phyloP scores from a whole-genome alignment of 2,113 vertebrate genomes.

The Ciconia maguari region DNA sequence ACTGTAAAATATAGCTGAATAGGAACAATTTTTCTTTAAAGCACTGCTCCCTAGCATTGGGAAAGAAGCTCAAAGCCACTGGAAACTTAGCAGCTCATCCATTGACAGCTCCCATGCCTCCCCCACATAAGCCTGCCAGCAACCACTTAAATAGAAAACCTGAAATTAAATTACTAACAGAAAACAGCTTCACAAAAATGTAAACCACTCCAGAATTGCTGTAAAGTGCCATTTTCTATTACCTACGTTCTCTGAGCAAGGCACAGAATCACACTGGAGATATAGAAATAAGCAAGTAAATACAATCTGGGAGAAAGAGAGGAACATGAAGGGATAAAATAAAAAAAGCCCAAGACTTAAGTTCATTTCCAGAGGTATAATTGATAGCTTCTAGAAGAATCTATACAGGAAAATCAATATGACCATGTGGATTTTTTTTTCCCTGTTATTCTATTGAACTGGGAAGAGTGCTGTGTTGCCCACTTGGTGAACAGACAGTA shows the following conservation, averaged over 20 bases:
- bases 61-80: neutral
- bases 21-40: neutral
- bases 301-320: neutral
- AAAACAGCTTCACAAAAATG: neutral
- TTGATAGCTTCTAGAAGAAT: neutral
- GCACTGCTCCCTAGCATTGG: neutral
- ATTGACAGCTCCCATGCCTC: neutral
- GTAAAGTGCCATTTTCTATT: neutral
- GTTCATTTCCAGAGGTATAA: neutral
- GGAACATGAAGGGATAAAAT: neutral
- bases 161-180: neutral
- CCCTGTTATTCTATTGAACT: neutral
- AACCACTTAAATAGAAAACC: neutral
- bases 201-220: neutral
- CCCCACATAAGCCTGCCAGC: neutral
- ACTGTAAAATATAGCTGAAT: neutral
- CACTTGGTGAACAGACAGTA: neutral
- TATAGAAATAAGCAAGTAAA: neutral
- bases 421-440: neutral
- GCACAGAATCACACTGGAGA: neutral
- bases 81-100: neutral
- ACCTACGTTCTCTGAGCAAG: neutral
- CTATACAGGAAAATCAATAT: neutral
- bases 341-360: neutral
- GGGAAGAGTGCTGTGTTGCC: neutral